Percentiles rank a stretch among this genome's conserved stretches.
phyloP scores from a whole-genome alignment of 2,797 vertebrate species.

The Morus bassanus region DNA sequence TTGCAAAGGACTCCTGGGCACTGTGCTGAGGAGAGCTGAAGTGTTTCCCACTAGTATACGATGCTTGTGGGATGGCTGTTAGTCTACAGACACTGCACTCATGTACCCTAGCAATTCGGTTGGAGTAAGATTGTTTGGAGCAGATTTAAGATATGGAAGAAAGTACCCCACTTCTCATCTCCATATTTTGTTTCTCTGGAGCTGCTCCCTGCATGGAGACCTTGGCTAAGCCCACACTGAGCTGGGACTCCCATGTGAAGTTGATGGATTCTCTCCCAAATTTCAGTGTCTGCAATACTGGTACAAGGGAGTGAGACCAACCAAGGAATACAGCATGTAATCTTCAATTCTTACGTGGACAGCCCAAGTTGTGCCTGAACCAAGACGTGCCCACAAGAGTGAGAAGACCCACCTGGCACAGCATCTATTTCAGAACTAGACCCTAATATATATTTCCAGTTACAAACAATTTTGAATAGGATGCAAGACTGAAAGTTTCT shows the following conservation, averaged over 20 bases:
- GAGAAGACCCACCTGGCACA: neutral
- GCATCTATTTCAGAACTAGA: neutral
- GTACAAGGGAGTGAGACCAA: neutral
- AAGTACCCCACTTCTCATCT: neutral
- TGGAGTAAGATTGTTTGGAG: neutral
- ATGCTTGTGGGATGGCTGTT: neutral
- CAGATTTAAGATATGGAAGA: neutral
- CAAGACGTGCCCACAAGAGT: accelerated
- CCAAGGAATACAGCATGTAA: accelerated
- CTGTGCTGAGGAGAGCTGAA: neutral
- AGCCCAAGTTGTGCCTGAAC: neutral
- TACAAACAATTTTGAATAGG: neutral
- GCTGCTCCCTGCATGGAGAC: neutral
- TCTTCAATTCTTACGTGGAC: neutral
- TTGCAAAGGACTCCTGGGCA: neutral
- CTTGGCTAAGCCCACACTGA: neutral
- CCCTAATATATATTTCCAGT: neutral
- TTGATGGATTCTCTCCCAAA: neutral
- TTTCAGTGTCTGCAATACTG: neutral
- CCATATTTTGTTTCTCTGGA: neutral
- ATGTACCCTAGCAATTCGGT: neutral
- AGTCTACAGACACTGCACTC: neutral
- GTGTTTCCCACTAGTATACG: neutral
- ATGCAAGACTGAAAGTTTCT: neutral
- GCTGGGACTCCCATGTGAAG: neutral